phyloP scores from a whole-genome alignment of 2,797 vertebrate genomes.

The Tragelaphus eurycerus region DNA sequence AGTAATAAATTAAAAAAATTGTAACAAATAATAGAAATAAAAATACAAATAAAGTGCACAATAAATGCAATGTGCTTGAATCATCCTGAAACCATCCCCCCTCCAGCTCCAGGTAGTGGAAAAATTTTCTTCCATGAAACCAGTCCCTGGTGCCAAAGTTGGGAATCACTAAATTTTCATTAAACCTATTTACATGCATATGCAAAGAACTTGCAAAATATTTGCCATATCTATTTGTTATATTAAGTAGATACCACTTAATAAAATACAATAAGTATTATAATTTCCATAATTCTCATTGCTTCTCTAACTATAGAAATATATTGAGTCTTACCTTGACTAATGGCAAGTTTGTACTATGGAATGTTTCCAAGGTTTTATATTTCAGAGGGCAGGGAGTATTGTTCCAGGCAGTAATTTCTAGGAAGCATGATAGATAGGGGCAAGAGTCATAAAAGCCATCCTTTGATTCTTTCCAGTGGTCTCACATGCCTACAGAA shows the following conservation, averaged over 20 bases:
- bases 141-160: background rate
- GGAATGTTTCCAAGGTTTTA: conserved; percentile 32
- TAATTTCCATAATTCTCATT: conserved; percentile 25
- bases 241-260: background rate
- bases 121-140: background rate
- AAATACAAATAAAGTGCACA: background rate
- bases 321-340: conserved; percentile 31
- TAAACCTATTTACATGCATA: background rate
- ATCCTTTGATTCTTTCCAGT: conserved; percentile 34
- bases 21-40: background rate
- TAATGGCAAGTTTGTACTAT: background rate
- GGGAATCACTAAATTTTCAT: background rate
- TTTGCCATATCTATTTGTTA: background rate
- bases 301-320: background rate
- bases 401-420: conserved; percentile 31
- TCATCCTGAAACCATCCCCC: background rate
- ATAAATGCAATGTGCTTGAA: background rate
- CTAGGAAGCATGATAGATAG: background rate
- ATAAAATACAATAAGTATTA: background rate
- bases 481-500: background rate
- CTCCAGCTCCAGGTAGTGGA: background rate
- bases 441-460: background rate
- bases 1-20: background rate
- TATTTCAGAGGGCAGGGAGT: conserved; percentile 26
- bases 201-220: background rate